Evolutionary conservation across 2,113 vertebrate genomes (phyloP).

Genomic region (Paratilapia polleni): DNA sequence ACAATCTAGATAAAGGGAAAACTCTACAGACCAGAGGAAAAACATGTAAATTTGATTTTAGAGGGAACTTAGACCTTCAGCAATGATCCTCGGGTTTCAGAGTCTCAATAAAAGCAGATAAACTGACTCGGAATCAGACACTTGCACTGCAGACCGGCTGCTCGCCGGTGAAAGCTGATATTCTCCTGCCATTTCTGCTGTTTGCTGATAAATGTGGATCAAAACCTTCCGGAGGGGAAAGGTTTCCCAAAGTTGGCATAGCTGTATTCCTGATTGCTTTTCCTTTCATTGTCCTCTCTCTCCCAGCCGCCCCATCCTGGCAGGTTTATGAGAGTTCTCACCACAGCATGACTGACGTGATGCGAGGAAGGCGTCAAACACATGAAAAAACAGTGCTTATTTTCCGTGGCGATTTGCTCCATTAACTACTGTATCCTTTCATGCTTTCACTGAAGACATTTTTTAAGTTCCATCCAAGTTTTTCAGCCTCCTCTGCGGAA

Average conservation of each 20-base stretch:
- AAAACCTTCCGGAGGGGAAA: background rate
- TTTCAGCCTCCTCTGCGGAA: background rate
- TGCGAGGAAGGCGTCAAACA: constrained; percentile 30
- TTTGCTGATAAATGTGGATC: constrained; percentile 7
- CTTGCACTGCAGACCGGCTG: background rate
- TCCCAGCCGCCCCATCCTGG: background rate
- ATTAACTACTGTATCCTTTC: background rate
- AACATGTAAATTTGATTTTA: background rate
- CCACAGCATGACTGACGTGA: background rate
- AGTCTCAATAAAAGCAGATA: background rate
- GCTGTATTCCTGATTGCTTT: constrained; percentile 29
- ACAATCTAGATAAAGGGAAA: background rate
- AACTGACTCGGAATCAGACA: background rate
- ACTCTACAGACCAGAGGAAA: background rate
- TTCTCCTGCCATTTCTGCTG: background rate
- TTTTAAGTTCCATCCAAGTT: constrained; percentile 1
- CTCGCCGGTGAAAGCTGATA: background rate
- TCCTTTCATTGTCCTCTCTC: constrained; percentile 58
- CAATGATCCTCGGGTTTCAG: background rate
- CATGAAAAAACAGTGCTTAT: constrained; percentile 11
- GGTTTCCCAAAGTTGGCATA: background rate
- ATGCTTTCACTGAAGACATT: background rate
- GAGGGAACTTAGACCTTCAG: background rate
- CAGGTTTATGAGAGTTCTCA: constrained; percentile 11
- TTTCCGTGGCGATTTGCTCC: constrained; percentile 39